Conservation (phyloP, 1,140 invertebrate species). For the Anastatus disparis region DNA sequence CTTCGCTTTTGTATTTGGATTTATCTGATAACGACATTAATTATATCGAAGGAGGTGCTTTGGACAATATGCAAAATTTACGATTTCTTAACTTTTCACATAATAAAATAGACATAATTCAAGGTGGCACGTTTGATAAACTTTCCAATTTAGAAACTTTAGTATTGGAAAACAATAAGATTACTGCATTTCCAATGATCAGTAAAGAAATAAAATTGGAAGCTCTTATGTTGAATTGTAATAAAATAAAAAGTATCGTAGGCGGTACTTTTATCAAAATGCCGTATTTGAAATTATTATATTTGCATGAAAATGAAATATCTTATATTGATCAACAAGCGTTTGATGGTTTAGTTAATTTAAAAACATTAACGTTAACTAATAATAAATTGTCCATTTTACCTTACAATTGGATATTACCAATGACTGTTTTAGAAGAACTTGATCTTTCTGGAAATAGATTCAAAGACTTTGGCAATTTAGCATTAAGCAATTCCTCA, state of each 20-base stretch:
- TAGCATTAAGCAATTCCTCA: not conserved
- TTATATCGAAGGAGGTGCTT: constrained; percentile 33
- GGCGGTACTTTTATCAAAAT: not conserved
- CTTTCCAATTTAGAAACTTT: not conserved
- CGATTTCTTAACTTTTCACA: constrained; percentile 50
- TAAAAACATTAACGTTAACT: constrained; percentile 39
- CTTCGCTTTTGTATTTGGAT: not conserved
- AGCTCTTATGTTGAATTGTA: constrained; percentile 25
- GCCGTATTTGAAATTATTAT: not conserved
- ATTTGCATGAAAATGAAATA: constrained; percentile 33
- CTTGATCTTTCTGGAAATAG: constrained; percentile 33
- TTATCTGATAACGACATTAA: not conserved
- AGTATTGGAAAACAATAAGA: constrained; percentile 26
- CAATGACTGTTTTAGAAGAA: not conserved
- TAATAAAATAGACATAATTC: constrained; percentile 41
- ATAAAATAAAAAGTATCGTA: constrained; percentile 6
- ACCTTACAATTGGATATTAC: not conserved
- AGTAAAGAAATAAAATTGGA: not conserved
- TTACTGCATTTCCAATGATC: not conserved
- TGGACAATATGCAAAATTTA: constrained; percentile 50
- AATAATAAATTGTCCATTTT: constrained; percentile 19
- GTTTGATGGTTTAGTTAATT: not conserved
- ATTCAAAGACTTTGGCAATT: not conserved
- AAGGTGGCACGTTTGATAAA: not conserved
- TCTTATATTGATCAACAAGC: not conserved